These are phyloP conservation scores for Tetranychus urticae DNA, from an alignment of 1,140 invertebrate species.

Conservation along the genomic window DNA sequence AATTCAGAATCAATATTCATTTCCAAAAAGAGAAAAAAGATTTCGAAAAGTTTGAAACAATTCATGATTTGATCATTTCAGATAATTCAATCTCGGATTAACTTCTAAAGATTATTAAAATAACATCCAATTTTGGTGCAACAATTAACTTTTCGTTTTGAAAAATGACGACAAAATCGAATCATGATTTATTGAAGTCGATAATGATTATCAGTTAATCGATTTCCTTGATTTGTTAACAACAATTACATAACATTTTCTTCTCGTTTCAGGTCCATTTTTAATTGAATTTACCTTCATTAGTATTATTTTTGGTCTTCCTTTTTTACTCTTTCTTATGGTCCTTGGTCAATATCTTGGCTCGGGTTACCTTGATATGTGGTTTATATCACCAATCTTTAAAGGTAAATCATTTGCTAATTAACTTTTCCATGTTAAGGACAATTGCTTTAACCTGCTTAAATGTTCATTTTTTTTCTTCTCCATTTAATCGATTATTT, in stretches of 20 bases:
- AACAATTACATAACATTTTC: background rate
- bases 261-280: conserved; percentile 40
- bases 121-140: no score
- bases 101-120: background rate
- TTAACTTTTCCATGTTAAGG: background rate
- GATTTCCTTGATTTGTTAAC: background rate
- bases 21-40: no score
- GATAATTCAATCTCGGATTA: background rate
- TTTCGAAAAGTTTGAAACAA: no score
- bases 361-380: conserved; percentile 68
- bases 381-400: conserved; percentile 71
- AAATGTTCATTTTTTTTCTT: no score
- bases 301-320: conserved; percentile 56
- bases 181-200: background rate
- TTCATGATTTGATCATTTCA: no score
- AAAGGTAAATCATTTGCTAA: conserved; percentile 24
- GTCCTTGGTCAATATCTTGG: conserved; percentile 57
- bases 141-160: background rate
- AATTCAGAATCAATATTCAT: no score
- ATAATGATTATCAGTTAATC: background rate
- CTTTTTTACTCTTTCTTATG: conserved; percentile 55
- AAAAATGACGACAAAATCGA: background rate
- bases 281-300: conserved; percentile 64
- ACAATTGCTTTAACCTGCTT: no score
- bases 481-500: background rate